Evolutionary conservation across 2,113 vertebrate species (phyloP), one percentile per base, ranked within the genome.

Genomic region (Pelmatolapia mariae): DNA sequence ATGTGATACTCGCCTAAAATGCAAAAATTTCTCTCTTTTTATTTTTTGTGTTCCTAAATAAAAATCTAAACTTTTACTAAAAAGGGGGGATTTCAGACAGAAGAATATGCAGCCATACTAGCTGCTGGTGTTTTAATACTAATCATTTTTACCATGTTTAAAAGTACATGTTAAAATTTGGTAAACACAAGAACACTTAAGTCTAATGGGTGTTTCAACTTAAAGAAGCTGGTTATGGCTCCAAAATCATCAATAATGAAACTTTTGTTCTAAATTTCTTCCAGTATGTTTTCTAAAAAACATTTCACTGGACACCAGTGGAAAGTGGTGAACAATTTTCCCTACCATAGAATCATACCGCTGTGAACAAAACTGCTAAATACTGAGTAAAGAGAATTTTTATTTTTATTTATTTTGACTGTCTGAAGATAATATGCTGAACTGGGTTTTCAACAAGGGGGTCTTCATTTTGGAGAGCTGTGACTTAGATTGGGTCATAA

Each of bases 261-360:
- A 71, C 12, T 0, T 43, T 71, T 43, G 38, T 24, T 71, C n/a
- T 24, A 43, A 71, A 43, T 71, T 71, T 24, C 66, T 43, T 43
- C 38, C 38, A 24, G n/a, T 71, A 43, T n/a, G 38, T 26, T 45
- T 73, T 73, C 22, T 45, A 26, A 24, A 66, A 43, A 26, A 2
- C 22, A 16, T 71, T 73, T 45, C 7, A 68, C n/a, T 68, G n/a
- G 36, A 5, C 19, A 22, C 0, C 4, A 15, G 19, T 40, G 63
- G 19, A 22, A 68, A 68, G 11, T 68, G 36, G 11, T 68, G 36
- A 68, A 68, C 36, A 40, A 40, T 22, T 68, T 40, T 3, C 36
- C 3, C 63, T 0, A n/a, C 22, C 38, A 38, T 43, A 43, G n/a
- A 43, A 43, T 71, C n/a, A 71, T 24, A 24, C 38, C 2, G 2